Evolutionary conservation across 2,113 vertebrate genomes (phyloP), one percentile per base, ranked within the genome.

Genomic region (Chionis minor): DNA sequence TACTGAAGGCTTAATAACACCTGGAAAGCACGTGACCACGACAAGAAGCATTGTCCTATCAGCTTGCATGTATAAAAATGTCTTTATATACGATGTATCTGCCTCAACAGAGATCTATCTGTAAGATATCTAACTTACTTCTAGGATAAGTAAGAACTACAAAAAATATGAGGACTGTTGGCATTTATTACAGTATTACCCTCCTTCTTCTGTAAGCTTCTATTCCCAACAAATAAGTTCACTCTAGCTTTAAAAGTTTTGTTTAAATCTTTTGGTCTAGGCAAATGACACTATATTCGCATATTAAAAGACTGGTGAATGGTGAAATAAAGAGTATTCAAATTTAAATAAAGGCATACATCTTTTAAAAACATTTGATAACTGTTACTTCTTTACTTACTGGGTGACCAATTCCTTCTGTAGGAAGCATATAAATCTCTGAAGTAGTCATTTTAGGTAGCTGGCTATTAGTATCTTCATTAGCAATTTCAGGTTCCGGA

Each of bases 371-470:
- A n/a, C 1, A 10, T 38, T 63, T 81, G 30, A 45, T 52, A 85
- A 40, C 26, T 28, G 3, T 45, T 87, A 67, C 32, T 69, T 40
- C 32, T 78, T 82, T 85, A 97, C 97, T 97, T 89, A 98, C 97
- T 27, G 66, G 62, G 55, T 95, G 84, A 38, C 14, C 5, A 17
- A 7, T 90, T 86, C 84, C 93, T 82, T 83, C 56, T 33, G 62
- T 19, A 38, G 92, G 80, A 26, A 70, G 82, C 4, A 3, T 4
- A 19, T 47, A 40, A 44, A 13, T 59, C 61, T 91, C 70, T 33
- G 91, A 74, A 63, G 52, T 22, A 14, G 45, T 78, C 4, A 12
- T 42, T 81, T 21, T 10, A 47, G 54, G 51, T 73, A 90, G 35
- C 12, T 74, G 85, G 24, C 16, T 77, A 19, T 52, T n/a, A 65